Evolutionary conservation across 2,888 invertebrate genomes (phyloP), one percentile per base, ranked within the genome.

Genomic region (Stegophylla sp.): DNA sequence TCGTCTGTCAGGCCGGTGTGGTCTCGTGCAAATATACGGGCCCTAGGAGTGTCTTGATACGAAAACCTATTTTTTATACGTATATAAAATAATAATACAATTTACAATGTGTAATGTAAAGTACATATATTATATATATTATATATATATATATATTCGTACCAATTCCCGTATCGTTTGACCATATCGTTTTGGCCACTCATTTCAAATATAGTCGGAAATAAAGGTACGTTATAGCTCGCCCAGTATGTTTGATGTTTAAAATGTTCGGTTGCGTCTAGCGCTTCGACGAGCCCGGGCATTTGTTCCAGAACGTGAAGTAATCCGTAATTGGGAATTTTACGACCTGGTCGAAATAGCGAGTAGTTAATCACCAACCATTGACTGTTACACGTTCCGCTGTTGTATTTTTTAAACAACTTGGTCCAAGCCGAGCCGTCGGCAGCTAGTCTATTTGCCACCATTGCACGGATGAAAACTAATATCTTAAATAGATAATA

Each of bases 381-480:
- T 86, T 96, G 95, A 85, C 94, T 94, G 86, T 92, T 92, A 82
- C 93, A 93, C 67, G 94, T 94, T 20, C 92, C 93, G 48, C 94
- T 93, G 88, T 94, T 93, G 86, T 90, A 91, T 10, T 88, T 87
- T 0, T 90, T 88, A 85, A 96, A 90, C 1, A 90, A 87, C 63
- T 90, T 88, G 0, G 91, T 91, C 96, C 96, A 97, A 7, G 91
- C 88, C 79, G 89, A 88, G 1, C 92, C 92, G 84, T 90, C 90
- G 9, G 88, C 88, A 0, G 95, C 91, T 73, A 97, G 87, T 83
- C 93, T 91, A 87, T 95, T 96, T 12, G 96, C 93, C 0, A 94
- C 92, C 88, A 94, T 91, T 17, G 92, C 90, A 1, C 96, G 90
- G 0, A 93, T 91, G 72, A 93, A 92, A 82, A 93, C 89, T 71